Evolutionary conservation across 2,113 vertebrate species (phyloP), one percentile per base, ranked within the genome.

Genomic region (Lanius ludovicianus): DNA sequence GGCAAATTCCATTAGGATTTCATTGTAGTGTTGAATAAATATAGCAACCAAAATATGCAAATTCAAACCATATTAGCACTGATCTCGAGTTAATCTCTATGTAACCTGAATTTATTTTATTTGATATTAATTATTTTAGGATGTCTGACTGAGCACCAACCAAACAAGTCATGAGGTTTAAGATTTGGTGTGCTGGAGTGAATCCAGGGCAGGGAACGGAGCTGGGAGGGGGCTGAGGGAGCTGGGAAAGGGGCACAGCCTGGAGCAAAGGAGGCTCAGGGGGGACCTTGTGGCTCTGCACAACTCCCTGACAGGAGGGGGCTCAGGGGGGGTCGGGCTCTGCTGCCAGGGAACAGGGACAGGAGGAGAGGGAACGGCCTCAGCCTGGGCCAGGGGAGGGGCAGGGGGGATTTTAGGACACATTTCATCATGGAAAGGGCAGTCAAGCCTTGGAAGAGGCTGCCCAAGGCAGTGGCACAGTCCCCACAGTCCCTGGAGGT

Each of bases 1-100:
- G 85, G 77, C 37, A 94, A 90, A 89, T 68, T 86, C 69, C 82
- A 84, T 69, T 68, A 80, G 53, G 65, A 44, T 84, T 94, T 84
- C n/a, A 81, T 49, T 91, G 62, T 24, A 65, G 28, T 20, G 22
- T 57, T 91, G 78, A 96, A 90, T 77, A 90, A 95, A 87, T 63
- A 94, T 91, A 87, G 35, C 33, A 79, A 95, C 71, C 8, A 75
- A 78, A 94, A 82, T 22, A 86, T 55, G 52, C 35, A 83, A 85
- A 91, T 90, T 95, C 63, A 67, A 86, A 78, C 7, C 20, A 35
- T 41, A 91, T 77, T 79, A 91, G 35, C 23, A 49, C 35, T 23
- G 44, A 73, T 92, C 49, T 84, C 27, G 18, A 49, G 56, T 71
- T 91, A 91, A 81, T 71, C 67, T 91, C 73, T 68, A 1, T 35